Evolutionary conservation across 2,797 vertebrate species (phyloP), one percentile per base, ranked within the genome.

Genomic region (Sebastes flavidus): DNA sequence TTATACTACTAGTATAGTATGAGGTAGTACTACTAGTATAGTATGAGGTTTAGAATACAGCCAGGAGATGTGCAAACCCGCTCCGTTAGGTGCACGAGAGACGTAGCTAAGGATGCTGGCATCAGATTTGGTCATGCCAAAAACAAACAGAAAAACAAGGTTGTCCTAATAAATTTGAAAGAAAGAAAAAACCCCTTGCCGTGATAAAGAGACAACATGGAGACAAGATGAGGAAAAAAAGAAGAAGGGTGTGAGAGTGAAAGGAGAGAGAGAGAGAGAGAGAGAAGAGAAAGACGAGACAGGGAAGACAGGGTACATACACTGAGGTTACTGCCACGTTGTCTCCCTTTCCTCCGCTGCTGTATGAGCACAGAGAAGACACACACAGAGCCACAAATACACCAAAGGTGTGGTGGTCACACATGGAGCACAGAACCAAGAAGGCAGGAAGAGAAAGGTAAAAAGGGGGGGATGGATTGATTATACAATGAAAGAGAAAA

Each of bases 301-400:
- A 88, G 87, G 87, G 84, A 90, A 90, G 93, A 94, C 91, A 94
- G 78, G 89, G 96, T 97, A 97, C 97, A 97, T 98, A 98, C 97
- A 97, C 96, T 97, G 95, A 97, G 97, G 94, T 96, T 96, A 97
- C 96, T 97, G 94, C 97, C 97, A 94, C 97, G 97, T 92, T 96
- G 96, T 94, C 96, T 97, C 92, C 96, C 97, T 97, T 97, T 97
- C 96, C 97, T 98, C 95, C 97, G 96, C 96, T 97, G 97, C 96
- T 95, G 94, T 92, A 92, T 88, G 89, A 93, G 90, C 93, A 94
- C 94, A 94, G 90, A 95, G 88, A 95, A 93, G 74, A 95, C 90
- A 91, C 81, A 86, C 80, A 87, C 36, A 38, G 66, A 90, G 75
- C 82, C 88, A 93, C 91, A 91, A 72, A 87, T 74, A 87, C 85